Conservation (phyloP, 2,113 vertebrate species). For the Phalacrocorax brasilianus region DNA sequence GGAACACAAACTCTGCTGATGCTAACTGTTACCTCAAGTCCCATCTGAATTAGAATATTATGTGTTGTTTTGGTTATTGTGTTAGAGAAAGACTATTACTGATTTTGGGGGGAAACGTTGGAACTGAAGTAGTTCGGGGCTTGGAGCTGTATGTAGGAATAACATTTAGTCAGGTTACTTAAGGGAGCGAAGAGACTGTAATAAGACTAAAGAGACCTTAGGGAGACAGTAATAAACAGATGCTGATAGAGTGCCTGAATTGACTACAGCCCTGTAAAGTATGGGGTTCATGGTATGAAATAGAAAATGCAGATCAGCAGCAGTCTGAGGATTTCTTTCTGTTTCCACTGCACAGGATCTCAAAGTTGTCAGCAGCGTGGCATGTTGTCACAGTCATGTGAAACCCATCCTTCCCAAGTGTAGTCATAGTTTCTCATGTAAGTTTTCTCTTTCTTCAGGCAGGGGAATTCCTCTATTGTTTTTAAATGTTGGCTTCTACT, state of each 20-base stretch:
- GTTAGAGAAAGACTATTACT: not conserved
- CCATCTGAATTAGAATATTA: slow-evolving; percentile 10
- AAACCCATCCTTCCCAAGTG: slow-evolving; percentile 7
- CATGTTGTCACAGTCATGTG: not conserved
- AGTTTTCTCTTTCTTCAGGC: slow-evolving; percentile 24
- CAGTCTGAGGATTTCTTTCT: not conserved
- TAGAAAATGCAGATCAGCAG: not conserved
- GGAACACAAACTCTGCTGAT: not conserved
- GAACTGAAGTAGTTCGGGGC: not conserved
- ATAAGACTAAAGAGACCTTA: not conserved
- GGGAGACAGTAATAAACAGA: not conserved
- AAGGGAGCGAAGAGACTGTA: not conserved
- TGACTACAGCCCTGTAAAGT: not conserved
- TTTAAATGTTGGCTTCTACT: not conserved
- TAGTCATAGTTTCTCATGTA: not conserved
- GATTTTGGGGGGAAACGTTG: not conserved
- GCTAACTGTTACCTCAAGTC: not conserved
- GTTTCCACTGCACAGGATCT: not conserved
- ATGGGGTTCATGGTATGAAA: not conserved
- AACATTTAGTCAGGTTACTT: not conserved
- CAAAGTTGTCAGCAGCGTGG: not conserved
- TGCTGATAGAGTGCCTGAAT: not conserved
- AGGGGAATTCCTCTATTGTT: slow-evolving; percentile 39
- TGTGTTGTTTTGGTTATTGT: not conserved
- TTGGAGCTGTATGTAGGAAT: not conserved